A percentile compares a stretch with the other conserved stretches of the same genome.
Conservation (phyloP, 2,888 invertebrate genomes). For the Trachelus tabidus region DNA sequence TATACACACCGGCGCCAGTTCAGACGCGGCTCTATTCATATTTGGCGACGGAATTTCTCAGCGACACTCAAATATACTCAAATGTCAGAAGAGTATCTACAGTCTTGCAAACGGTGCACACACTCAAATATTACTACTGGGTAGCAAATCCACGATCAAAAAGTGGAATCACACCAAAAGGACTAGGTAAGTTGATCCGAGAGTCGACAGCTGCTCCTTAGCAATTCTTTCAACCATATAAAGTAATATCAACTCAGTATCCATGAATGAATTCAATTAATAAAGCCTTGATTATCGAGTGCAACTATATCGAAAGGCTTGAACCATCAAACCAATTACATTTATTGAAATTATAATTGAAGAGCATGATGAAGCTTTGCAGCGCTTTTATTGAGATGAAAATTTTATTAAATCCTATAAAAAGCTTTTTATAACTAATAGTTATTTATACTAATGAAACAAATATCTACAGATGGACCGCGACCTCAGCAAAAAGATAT, state of each 20-base stretch:
- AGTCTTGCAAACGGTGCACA: slow-evolving; percentile 97
- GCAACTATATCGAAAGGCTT: background rate
- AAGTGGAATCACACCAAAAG: slow-evolving; percentile 95
- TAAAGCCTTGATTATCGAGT: background rate
- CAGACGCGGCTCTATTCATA: slow-evolving; percentile 97
- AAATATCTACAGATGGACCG: slow-evolving; percentile 81
- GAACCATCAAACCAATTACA: background rate
- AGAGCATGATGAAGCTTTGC: background rate
- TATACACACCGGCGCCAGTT: slow-evolving; percentile 95
- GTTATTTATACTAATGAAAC: background rate
- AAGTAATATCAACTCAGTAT: background rate
- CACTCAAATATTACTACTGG: slow-evolving; percentile 99
- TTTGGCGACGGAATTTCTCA: slow-evolving; percentile 98
- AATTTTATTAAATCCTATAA: background rate
- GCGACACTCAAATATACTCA: slow-evolving; percentile 97
- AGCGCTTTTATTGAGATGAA: background rate
- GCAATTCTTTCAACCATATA: background rate
- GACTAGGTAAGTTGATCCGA: slow-evolving; percentile 78
- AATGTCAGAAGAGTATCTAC: slow-evolving; percentile 97
- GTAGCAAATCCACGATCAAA: slow-evolving; percentile 94
- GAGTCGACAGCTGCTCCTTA: background rate
- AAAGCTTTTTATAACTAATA: background rate
- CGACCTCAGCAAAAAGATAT: slow-evolving; percentile 95
- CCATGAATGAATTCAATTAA: background rate
- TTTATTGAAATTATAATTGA: background rate